A percentile compares a stretch with the other conserved stretches of the same genome.
phyloP scores from a whole-genome alignment of 2,113 vertebrate genomes.

The Promerops cafer region DNA sequence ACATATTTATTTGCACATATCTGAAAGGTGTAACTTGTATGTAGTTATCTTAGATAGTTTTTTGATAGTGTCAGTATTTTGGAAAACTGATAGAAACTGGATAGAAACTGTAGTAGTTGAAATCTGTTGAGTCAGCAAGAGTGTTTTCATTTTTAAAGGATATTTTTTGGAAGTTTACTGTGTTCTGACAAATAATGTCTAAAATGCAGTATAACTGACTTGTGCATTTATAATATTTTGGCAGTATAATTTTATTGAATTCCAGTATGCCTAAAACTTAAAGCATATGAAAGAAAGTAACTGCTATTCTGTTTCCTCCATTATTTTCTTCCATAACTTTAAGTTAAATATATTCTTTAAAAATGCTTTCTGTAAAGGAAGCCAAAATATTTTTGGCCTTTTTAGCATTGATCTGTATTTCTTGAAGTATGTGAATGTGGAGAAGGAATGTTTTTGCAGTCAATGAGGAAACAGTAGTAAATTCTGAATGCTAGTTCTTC shows the following conservation, averaged over 20 bases:
- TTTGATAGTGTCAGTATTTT: background rate
- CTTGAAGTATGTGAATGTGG: background rate
- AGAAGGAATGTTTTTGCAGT: background rate
- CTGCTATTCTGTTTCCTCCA: conserved; percentile 3
- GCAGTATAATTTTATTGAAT: conserved; percentile 25
- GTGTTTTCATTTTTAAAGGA: background rate
- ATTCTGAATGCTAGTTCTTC: background rate
- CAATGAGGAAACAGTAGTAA: background rate
- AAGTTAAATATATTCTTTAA: conserved; percentile 13
- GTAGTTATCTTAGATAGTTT: background rate
- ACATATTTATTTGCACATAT: background rate
- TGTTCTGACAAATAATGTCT: background rate
- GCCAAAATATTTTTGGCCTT: background rate
- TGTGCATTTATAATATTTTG: background rate
- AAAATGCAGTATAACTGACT: conserved; percentile 7
- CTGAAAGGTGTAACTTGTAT: background rate
- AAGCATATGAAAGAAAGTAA: background rate
- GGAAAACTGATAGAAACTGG: background rate
- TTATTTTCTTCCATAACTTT: conserved; percentile 23
- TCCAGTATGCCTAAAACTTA: conserved; percentile 28
- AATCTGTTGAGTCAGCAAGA: background rate
- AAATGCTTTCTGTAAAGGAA: conserved; percentile 2
- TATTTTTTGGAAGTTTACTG: background rate
- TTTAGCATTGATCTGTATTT: background rate
- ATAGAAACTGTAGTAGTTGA: background rate